Conservation (phyloP, 2,113 vertebrate species). For the Ceyx melanurus region DNA sequence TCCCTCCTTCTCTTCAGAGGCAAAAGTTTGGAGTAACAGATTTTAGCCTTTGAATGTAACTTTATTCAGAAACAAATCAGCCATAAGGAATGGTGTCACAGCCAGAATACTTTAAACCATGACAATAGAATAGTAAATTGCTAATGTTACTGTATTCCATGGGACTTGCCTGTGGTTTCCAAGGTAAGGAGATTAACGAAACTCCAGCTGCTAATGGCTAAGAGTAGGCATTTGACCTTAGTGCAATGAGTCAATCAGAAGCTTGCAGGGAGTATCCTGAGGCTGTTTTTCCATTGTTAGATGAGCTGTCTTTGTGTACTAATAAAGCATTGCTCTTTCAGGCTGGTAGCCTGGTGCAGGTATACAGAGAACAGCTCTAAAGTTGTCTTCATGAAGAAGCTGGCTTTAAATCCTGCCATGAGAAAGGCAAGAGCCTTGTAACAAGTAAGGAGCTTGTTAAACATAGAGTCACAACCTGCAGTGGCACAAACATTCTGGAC, state of each 20-base stretch:
- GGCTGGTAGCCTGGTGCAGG: neutral
- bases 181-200: conserved; percentile 62
- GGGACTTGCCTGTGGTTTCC: neutral
- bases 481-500: neutral
- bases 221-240: conserved; percentile 31
- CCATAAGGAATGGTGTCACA: neutral
- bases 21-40: neutral
- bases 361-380: neutral
- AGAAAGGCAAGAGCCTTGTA: neutral
- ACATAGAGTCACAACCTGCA: neutral
- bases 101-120: neutral
- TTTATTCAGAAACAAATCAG: neutral
- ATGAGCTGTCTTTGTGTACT: conserved; percentile 34
- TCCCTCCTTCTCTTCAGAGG: neutral
- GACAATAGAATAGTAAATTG: conserved; percentile 16
- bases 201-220: conserved; percentile 16
- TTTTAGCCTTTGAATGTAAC: neutral
- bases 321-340: conserved; percentile 39
- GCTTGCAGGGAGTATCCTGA: conserved; percentile 24
- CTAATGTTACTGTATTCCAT: conserved; percentile 7
- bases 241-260: conserved; percentile 21
- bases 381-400: neutral
- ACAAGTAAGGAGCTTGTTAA: neutral
- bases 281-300: conserved; percentile 48
- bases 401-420: neutral